A percentile compares a stretch with the other conserved stretches of the same genome.
These are phyloP conservation scores for Oscarella lobularis DNA, from an alignment of 37 sponge, comb jelly and placozoan species.

Conservation along the genomic window DNA sequence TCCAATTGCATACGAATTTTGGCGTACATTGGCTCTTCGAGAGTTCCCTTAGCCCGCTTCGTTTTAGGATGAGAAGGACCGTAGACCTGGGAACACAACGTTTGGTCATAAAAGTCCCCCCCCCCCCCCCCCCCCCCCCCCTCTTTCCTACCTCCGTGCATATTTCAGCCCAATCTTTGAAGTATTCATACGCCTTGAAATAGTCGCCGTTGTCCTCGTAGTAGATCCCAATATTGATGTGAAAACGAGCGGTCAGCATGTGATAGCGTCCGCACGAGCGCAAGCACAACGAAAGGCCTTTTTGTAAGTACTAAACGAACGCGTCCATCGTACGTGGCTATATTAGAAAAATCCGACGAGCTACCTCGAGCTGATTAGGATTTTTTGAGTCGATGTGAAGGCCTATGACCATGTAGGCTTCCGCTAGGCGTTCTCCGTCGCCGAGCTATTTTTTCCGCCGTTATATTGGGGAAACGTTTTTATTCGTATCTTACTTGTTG, in stretches of 20 bases:
- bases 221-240: neutral
- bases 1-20: too few species aligned
- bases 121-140: neutral
- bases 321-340: neutral
- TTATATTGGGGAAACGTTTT: too few species aligned
- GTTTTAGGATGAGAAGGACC: neutral
- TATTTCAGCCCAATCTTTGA: neutral
- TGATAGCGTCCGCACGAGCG: neutral
- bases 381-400: neutral
- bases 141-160: neutral
- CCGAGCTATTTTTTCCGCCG: neutral
- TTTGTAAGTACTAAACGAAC: neutral
- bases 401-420: neutral
- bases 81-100: neutral
- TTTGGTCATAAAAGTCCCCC: too few species aligned
- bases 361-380: neutral
- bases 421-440: neutral
- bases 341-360: too few species aligned
- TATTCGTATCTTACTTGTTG: neutral
- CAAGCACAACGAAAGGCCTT: neutral
- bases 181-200: neutral
- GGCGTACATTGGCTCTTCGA: neutral
- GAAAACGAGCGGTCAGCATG: constrained; percentile 1
- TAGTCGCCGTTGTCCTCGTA: neutral
- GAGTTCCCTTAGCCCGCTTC: neutral